These are phyloP conservation scores for Xanthia togata DNA, from an alignment of 2,888 invertebrate genomes.

Conservation along the genomic window DNA sequence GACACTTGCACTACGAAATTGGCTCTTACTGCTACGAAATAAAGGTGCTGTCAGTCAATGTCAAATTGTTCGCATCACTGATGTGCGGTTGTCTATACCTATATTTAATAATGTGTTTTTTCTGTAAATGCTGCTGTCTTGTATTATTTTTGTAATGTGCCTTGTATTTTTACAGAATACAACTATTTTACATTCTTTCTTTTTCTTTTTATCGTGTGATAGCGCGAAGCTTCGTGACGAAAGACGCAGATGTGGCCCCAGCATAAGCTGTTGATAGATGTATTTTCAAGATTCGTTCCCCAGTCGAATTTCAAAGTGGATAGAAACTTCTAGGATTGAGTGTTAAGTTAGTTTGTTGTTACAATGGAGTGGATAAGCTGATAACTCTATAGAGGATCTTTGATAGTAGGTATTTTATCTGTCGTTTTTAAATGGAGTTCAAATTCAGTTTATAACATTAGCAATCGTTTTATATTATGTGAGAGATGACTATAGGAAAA, in stretches of 20 bases:
- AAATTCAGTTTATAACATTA: not conserved
- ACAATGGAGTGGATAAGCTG: slow-evolving; percentile 35
- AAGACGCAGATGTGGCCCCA: not conserved
- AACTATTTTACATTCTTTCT: no score
- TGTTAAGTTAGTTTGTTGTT: slow-evolving; percentile 39
- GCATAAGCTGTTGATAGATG: slow-evolving; percentile 18
- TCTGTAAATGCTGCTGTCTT: no score
- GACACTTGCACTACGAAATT: no score
- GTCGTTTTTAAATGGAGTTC: not conserved
- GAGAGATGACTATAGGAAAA: not conserved
- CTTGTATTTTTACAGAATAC: not conserved
- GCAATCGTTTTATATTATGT: not conserved
- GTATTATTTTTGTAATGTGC: not conserved
- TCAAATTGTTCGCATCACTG: no score
- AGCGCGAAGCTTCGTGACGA: no score
- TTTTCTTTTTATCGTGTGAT: not conserved
- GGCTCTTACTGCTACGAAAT: no score
- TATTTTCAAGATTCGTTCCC: slow-evolving; percentile 21
- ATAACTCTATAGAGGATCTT: slow-evolving; percentile 16
- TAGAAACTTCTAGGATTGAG: slow-evolving; percentile 36
- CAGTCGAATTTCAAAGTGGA: slow-evolving; percentile 12
- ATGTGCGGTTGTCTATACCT: no score
- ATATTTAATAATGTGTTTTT: no score
- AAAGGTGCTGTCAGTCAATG: no score
- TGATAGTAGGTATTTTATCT: not conserved